Conservation (phyloP, 2,113 vertebrate species). For the Prolemur simus region DNA sequence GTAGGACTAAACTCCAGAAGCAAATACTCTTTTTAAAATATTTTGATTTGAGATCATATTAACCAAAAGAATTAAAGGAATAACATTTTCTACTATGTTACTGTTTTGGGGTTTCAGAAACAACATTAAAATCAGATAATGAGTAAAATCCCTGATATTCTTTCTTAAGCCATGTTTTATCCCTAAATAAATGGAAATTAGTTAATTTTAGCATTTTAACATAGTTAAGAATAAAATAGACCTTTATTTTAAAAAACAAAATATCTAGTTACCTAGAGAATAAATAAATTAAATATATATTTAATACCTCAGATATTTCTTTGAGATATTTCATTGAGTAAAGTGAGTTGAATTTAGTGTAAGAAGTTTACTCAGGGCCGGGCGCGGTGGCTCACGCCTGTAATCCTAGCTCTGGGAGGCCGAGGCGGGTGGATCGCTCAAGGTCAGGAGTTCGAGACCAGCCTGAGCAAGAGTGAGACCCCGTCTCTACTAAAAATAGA, state of each 20-base stretch:
- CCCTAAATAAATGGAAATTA: neutral
- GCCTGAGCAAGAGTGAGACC: too few species aligned
- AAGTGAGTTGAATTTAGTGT: neutral
- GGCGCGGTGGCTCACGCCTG: too few species aligned
- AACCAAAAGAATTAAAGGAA: constrained; percentile 31
- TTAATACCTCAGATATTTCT: neutral
- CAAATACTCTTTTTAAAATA: neutral
- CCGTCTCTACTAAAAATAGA: too few species aligned
- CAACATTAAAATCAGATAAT: constrained; percentile 13
- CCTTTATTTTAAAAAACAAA: neutral
- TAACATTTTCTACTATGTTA: neutral
- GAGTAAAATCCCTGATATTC: neutral
- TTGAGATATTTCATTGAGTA: neutral
- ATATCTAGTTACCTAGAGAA: neutral
- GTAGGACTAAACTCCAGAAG: neutral
- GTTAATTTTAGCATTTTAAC: constrained; percentile 23
- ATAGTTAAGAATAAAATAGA: constrained; percentile 42
- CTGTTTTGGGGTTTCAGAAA: constrained; percentile 30
- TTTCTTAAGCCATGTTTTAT: constrained; percentile 15
- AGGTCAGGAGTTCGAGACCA: too few species aligned
- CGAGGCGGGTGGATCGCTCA: too few species aligned
- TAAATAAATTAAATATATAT: neutral
- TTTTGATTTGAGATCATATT: constrained; percentile 22
- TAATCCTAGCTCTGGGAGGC: too few species aligned
- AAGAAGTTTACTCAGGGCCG: neutral